Percentiles rank a stretch among this genome's conserved stretches.
Evolutionary conservation across 2,888 invertebrate species (phyloP).

Genomic region (Autographa gamma): DNA sequence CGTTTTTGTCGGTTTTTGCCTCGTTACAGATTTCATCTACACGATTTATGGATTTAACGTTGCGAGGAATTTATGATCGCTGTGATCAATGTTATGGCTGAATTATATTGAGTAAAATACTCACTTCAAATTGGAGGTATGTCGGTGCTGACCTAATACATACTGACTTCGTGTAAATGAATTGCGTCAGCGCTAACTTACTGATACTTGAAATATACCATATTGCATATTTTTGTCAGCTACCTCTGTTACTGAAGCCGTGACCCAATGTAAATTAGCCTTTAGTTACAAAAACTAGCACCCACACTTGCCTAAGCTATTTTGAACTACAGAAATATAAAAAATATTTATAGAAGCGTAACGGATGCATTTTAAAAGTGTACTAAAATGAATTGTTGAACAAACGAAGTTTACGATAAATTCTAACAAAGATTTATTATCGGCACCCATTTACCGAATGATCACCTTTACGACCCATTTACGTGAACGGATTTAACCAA

Average conservation of each 20-base stretch:
- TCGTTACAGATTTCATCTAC: slow-evolving; percentile 29
- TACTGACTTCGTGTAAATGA: too few relatives aligned
- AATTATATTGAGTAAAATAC: neutral
- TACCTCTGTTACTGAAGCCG: too few relatives aligned
- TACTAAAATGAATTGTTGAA: slow-evolving; percentile 13
- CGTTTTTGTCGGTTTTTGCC: slow-evolving; percentile 21
- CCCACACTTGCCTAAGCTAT: neutral
- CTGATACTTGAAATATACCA: too few relatives aligned
- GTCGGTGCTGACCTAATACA: too few relatives aligned
- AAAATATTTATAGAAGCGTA: slow-evolving; percentile 1
- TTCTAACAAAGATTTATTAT: slow-evolving; percentile 41
- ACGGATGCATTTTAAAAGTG: slow-evolving; percentile 6
- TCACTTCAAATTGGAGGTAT: neutral
- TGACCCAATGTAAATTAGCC: neutral
- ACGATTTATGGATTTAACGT: slow-evolving; percentile 12
- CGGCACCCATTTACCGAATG: slow-evolving; percentile 14
- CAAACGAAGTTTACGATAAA: slow-evolving; percentile 32
- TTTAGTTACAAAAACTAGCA: neutral
- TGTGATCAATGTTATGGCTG: neutral
- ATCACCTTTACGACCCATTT: slow-evolving; percentile 44
- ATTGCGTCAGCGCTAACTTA: too few relatives aligned
- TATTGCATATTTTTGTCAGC: too few relatives aligned
- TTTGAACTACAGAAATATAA: neutral
- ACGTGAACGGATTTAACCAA: slow-evolving; percentile 31
- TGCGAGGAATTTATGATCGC: slow-evolving; percentile 7